Evolutionary conservation across 2,888 invertebrate species (phyloP).

Genomic region (Orthonevra nobilis): DNA sequence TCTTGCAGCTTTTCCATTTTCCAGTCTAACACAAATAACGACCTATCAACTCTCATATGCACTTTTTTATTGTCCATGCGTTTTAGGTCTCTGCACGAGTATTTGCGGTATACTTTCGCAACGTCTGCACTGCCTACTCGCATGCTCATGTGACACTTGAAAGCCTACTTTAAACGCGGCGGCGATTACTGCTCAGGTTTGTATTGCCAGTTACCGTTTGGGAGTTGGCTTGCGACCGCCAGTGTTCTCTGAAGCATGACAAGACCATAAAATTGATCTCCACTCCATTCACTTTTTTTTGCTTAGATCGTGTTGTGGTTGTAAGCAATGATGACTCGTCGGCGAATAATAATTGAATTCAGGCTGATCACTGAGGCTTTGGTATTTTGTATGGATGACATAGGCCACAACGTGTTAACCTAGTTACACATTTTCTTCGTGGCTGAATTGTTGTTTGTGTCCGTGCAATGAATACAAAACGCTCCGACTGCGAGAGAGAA

Average conservation of each 20-base stretch:
- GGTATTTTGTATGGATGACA: constrained; percentile 21
- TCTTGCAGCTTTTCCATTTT: constrained; percentile 7
- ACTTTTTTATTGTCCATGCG: constrained; percentile 30
- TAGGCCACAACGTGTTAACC: constrained; percentile 22
- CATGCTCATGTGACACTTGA: constrained; percentile 16
- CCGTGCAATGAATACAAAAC: constrained; percentile 26
- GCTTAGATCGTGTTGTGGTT: constrained; percentile 11
- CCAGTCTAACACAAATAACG: not conserved
- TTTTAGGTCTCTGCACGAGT: not conserved
- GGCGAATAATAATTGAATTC: not conserved
- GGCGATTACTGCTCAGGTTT: constrained; percentile 14
- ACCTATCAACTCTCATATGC: constrained; percentile 27
- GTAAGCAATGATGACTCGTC: constrained; percentile 2
- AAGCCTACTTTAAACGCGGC: constrained; percentile 29
- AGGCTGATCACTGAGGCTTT: constrained; percentile 5
- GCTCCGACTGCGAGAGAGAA: not conserved
- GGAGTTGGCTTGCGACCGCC: constrained; percentile 4
- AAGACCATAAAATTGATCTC: constrained; percentile 18
- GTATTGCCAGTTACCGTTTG: constrained; percentile 3
- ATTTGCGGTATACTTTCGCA: constrained; percentile 14
- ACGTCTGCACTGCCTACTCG: not conserved
- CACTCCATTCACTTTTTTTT: not conserved
- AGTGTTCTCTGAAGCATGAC: constrained; percentile 20
- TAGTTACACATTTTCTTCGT: constrained; percentile 37
- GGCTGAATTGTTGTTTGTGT: constrained; percentile 13